A percentile compares a stretch with the other conserved stretches of the same genome.
These are phyloP conservation scores for Idaea biselata DNA, from an alignment of 2,888 invertebrate genomes.

Conservation along the genomic window DNA sequence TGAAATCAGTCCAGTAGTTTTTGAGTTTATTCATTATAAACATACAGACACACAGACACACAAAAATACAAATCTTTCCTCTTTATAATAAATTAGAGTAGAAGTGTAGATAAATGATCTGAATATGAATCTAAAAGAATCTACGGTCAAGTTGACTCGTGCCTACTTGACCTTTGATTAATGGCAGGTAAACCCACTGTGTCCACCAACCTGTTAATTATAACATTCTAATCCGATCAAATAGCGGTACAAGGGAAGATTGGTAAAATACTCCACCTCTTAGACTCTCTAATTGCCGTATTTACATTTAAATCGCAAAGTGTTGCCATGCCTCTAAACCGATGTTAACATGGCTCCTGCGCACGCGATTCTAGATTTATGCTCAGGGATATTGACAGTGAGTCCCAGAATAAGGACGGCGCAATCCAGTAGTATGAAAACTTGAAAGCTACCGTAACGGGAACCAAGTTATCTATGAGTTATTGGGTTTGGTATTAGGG, in stretches of 20 bases:
- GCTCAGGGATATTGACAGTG: slow-evolving; percentile 25
- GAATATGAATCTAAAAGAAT: too few relatives aligned
- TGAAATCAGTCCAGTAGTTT: too few relatives aligned
- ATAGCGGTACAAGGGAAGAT: slow-evolving; percentile 42
- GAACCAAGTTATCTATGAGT: slow-evolving; percentile 14
- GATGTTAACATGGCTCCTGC: slow-evolving; percentile 51
- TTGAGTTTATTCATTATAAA: too few relatives aligned
- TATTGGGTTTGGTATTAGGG: slow-evolving; percentile 1
- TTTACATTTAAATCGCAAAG: slow-evolving; percentile 69
- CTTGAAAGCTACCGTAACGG: slow-evolving; percentile 14
- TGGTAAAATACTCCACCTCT: slow-evolving; percentile 31
- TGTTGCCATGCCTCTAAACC: slow-evolving; percentile 37
- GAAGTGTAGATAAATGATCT: too few relatives aligned
- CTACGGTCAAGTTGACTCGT: too few relatives aligned
- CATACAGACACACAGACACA: too few relatives aligned
- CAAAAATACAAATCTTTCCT: too few relatives aligned
- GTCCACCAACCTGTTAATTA: slow-evolving; percentile 6
- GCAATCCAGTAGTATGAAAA: slow-evolving; percentile 15
- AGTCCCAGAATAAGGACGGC: slow-evolving; percentile 24
- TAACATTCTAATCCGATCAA: slow-evolving; percentile 18
- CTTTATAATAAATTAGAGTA: too few relatives aligned
- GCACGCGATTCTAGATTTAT: slow-evolving; percentile 51
- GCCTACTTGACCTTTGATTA: too few relatives aligned
- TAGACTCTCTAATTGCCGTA: slow-evolving; percentile 55
- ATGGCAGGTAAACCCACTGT: slow-evolving; percentile 3